phyloP scores from a whole-genome alignment of 2,113 vertebrate species.

The Dryoscopus gambensis region DNA sequence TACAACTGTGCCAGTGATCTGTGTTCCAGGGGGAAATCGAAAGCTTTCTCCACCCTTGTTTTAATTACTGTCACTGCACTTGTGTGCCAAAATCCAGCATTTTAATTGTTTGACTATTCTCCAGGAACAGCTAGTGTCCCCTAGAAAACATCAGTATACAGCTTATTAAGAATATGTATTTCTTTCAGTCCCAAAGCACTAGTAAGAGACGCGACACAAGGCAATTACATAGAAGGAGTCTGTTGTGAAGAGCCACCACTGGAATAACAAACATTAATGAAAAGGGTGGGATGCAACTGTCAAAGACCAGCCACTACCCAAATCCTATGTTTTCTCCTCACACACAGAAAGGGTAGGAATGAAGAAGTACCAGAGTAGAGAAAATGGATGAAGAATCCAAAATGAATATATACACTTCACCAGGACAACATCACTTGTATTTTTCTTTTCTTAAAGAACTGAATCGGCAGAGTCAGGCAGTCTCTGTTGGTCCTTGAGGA shows the following conservation, averaged over 20 bases:
- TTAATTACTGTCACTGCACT: background rate
- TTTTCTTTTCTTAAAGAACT: background rate
- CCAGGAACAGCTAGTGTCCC: background rate
- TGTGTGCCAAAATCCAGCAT: background rate
- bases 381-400: background rate
- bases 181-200: background rate
- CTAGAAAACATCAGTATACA: background rate
- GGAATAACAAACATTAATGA: background rate
- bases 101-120: background rate
- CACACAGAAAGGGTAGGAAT: background rate
- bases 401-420: background rate
- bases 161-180: background rate
- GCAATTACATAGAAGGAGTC: background rate
- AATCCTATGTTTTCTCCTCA: background rate
- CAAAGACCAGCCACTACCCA: background rate
- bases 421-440: background rate
- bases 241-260: background rate
- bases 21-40: background rate
- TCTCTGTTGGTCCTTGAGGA: background rate
- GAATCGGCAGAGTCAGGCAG: background rate
- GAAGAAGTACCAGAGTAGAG: background rate
- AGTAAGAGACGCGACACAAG: background rate
- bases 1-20: rapidly evolving
- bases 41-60: background rate
- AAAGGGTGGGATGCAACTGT: background rate